Conservation (phyloP, 2,797 vertebrate species). For the Lagorchestes hirsutus region DNA sequence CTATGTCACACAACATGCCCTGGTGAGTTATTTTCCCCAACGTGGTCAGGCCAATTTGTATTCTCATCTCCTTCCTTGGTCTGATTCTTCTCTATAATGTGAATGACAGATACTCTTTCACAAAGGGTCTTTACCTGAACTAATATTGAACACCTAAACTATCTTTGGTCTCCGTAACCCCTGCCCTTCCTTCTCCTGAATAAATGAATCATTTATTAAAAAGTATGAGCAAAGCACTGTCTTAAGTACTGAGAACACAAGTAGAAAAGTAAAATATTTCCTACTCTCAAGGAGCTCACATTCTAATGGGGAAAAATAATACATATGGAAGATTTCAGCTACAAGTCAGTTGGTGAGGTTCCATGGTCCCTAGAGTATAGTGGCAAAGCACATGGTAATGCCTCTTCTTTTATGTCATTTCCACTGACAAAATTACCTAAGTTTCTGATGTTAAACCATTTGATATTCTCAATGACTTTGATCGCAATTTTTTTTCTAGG, state of each 20-base stretch:
- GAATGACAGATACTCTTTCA: background rate
- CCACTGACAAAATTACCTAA: background rate
- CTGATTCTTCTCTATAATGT: background rate
- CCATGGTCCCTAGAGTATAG: background rate
- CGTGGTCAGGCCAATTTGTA: background rate
- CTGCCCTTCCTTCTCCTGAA: background rate
- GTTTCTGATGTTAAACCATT: background rate
- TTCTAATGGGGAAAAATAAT: background rate
- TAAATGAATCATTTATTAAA: background rate
- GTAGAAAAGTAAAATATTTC: background rate
- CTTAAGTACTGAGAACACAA: background rate
- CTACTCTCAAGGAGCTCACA: background rate
- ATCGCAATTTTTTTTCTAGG: background rate
- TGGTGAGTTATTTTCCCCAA: background rate
- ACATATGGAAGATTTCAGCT: background rate
- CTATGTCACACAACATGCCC: background rate
- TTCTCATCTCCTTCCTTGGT: background rate
- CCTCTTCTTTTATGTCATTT: background rate
- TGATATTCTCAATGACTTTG: background rate
- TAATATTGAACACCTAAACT: background rate
- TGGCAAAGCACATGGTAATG: background rate
- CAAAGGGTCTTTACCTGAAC: background rate
- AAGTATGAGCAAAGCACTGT: background rate
- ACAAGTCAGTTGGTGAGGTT: background rate
- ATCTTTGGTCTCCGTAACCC: background rate